Conservation (phyloP, 2,113 vertebrate species). For the Thomomys bottae region DNA sequence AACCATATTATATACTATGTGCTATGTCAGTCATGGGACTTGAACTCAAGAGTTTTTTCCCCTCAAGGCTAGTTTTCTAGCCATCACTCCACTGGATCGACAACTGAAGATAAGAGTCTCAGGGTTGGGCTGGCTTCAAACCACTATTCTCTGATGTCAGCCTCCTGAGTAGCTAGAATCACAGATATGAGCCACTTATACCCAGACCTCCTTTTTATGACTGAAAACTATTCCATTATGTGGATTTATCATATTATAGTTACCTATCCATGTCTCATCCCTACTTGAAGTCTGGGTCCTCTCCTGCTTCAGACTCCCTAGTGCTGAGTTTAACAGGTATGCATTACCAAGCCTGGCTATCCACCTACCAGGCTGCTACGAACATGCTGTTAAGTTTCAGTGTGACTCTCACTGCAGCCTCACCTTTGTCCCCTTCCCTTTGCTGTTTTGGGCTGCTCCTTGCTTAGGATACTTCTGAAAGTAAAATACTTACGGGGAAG, state of each 20-base stretch:
- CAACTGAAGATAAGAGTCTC: no score
- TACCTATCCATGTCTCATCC: neutral
- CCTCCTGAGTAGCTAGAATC: no score
- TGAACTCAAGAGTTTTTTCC: no score
- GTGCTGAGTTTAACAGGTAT: neutral
- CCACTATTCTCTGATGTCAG: no score
- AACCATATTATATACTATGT: no score
- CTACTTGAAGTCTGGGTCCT: neutral
- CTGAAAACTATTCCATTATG: neutral
- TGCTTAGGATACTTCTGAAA: neutral
- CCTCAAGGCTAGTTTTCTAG: no score
- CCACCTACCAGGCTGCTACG: neutral
- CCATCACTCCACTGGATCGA: no score
- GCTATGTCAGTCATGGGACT: no score
- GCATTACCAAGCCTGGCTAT: neutral
- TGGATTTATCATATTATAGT: neutral
- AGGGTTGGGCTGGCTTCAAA: no score
- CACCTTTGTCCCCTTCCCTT: neutral
- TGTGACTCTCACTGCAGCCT: neutral
- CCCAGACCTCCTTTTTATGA: no score
- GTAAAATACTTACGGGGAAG: constrained; percentile 93
- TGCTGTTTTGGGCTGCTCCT: neutral
- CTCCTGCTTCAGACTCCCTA: neutral
- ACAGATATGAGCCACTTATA: no score
- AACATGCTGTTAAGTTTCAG: neutral